Evolutionary conservation across 1,140 invertebrate species (phyloP).

Genomic region (Octopus sinensis): DNA sequence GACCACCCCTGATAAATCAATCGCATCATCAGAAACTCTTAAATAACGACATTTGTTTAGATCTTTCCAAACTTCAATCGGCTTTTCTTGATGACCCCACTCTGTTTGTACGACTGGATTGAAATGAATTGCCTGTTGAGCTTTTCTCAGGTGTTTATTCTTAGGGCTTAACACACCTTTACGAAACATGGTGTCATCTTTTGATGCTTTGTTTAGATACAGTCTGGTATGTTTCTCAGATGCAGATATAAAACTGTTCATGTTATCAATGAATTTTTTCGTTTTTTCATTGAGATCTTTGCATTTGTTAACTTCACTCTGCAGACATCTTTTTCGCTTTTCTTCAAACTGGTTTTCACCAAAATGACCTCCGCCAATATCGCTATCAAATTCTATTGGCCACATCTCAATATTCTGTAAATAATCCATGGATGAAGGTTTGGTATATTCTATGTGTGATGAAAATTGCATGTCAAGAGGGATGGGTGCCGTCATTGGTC

Average conservation of each 20-base stretch:
- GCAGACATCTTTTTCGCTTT: constrained; percentile 40
- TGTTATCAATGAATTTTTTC: constrained; percentile 38
- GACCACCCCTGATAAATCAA: constrained; percentile 38
- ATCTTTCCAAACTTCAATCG: constrained; percentile 36
- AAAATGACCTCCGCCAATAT: constrained; percentile 35
- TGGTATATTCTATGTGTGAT: neutral
- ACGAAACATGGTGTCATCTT: no score
- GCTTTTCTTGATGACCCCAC: constrained; percentile 28
- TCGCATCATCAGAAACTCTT: constrained; percentile 30
- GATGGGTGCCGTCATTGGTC: neutral
- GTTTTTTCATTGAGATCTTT: constrained; percentile 34
- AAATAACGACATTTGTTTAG: constrained; percentile 42
- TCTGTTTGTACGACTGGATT: no score
- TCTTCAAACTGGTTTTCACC: constrained; percentile 42
- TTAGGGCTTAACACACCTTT: no score
- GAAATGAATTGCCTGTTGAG: no score
- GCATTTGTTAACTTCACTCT: constrained; percentile 35
- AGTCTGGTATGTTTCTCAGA: no score
- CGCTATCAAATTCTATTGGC: constrained; percentile 20
- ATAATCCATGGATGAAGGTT: no score
- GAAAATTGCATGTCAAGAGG: neutral
- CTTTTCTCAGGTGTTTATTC: no score
- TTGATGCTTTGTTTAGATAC: no score
- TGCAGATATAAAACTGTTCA: constrained; percentile 22
- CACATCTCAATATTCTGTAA: no score